Evolutionary conservation across 2,113 vertebrate species (phyloP).

Genomic region (Athene cunicularia): DNA sequence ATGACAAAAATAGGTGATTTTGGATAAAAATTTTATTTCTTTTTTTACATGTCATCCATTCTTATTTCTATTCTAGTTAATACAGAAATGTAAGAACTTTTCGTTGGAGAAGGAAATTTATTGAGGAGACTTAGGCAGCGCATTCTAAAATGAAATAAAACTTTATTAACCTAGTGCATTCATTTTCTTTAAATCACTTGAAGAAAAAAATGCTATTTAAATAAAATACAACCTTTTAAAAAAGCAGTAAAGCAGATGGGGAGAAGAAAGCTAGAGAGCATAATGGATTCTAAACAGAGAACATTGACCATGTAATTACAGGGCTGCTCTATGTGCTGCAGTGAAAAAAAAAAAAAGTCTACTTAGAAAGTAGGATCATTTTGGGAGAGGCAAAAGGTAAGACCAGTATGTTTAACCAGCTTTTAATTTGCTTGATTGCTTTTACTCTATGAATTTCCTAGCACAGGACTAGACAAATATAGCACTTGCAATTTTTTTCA

Average conservation of each 20-base stretch:
- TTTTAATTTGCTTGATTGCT: not conserved
- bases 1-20: constrained; percentile 7
- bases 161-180: constrained; percentile 21
- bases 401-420: not conserved
- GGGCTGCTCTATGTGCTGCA: not conserved
- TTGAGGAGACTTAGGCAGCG: not conserved
- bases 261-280: not conserved
- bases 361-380: not conserved
- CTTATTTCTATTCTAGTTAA: constrained; percentile 33
- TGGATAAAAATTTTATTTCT: constrained; percentile 19
- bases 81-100: constrained; percentile 30
- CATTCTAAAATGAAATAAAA: not conserved
- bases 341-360: not conserved
- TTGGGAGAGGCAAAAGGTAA: not conserved
- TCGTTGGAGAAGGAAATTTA: not conserved
- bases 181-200: not conserved
- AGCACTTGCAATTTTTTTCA: not conserved
- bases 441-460: not conserved
- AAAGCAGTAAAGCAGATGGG: not conserved
- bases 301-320: not conserved
- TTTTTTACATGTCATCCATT: constrained; percentile 7
- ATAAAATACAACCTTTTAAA: not conserved
- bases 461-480: not conserved
- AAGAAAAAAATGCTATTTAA: not conserved
- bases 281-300: not conserved